Evolutionary conservation across 2,797 vertebrate species (phyloP), one percentile per base, ranked within the genome.

Genomic region (Melanotaenia trifasciata): DNA sequence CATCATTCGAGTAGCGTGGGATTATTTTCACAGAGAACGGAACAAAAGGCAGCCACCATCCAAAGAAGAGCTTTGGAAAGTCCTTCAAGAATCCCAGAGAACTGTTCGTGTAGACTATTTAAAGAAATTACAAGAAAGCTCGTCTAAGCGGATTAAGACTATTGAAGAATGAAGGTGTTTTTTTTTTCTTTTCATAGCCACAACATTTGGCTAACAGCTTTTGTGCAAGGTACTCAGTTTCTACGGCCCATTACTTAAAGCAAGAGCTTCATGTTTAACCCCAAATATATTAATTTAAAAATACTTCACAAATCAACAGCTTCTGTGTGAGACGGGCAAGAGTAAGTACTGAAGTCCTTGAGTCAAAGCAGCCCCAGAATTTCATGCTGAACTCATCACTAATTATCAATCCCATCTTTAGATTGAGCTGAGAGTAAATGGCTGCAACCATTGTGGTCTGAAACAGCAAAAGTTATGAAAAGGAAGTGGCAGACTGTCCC

Each of bases 351-450:
- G 50, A 32, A 22, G 26, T 45, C 71, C 69, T 28, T 14, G 18
- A 58, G 61, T 64, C 62, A 64, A 73, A 74, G 59, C 68, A 68
- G 56, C n/a, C 1, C 0, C 28, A 30, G 32, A 80, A 35, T 58
- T 54, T 71, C 57, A 69, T 38, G 43, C 58, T 45, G 3, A 78
- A 80, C 32, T 58, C 54, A 57, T 67, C 38, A 53, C 6, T 10
- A 33, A 74, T 22, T 28, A 75, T 72, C 45, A 70, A n/a, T 73
- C 62, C 28, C 50, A 60, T 54, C 72, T 76, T 60, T 53, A 64
- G 33, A 60, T 78, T 20, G 70, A 69, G 69, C 64, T 64, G 32
- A 68, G 62, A 60, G 40, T 58, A 64, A 77, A 12, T 67, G 32
- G 3, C 43, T 45, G 60, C 40, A 79, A 61, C 30, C 5, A 20